A percentile compares a stretch with the other conserved stretches of the same genome.
Conservation (phyloP, 2,888 invertebrate species). For the Dynastes grantii region DNA sequence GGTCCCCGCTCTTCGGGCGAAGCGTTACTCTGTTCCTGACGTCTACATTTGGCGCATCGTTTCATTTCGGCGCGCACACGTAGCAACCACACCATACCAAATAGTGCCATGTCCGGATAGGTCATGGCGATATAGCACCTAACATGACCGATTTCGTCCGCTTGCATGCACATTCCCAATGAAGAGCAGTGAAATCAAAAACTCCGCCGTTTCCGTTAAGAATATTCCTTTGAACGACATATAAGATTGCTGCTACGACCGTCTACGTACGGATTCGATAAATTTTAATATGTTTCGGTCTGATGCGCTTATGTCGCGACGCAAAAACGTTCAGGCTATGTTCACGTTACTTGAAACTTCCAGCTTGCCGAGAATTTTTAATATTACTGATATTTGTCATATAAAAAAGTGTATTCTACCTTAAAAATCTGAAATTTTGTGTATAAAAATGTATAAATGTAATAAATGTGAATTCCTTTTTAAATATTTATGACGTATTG, state of each 20-base stretch:
- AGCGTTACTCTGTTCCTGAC: conserved; percentile 56
- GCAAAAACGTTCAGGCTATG: not conserved
- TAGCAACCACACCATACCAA: conserved; percentile 89
- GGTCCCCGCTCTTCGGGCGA: conserved; percentile 56
- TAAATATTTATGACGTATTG: not conserved
- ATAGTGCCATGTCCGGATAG: conserved; percentile 82
- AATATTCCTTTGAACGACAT: conserved; percentile 30
- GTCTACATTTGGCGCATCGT: conserved; percentile 81
- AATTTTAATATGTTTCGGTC: not conserved
- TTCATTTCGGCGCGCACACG: conserved; percentile 87
- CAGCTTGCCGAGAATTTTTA: no score
- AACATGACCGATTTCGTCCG: conserved; percentile 51
- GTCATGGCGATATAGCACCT: conserved; percentile 56
- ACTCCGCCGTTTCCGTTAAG: conserved; percentile 23
- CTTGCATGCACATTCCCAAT: conserved; percentile 50
- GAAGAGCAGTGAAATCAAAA: conserved; percentile 36
- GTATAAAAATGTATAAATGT: conserved; percentile 18
- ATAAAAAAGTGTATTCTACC: no score
- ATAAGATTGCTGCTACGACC: conserved; percentile 8
- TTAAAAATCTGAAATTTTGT: not conserved
- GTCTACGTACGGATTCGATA: not conserved
- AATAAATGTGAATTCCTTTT: not conserved
- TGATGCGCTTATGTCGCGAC: conserved; percentile 4
- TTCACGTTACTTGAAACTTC: no score
- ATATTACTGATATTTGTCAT: no score